Base-by-base conservation (phyloP, 2,888 invertebrate species). In the Dicyrtomina minuta region DNA sequence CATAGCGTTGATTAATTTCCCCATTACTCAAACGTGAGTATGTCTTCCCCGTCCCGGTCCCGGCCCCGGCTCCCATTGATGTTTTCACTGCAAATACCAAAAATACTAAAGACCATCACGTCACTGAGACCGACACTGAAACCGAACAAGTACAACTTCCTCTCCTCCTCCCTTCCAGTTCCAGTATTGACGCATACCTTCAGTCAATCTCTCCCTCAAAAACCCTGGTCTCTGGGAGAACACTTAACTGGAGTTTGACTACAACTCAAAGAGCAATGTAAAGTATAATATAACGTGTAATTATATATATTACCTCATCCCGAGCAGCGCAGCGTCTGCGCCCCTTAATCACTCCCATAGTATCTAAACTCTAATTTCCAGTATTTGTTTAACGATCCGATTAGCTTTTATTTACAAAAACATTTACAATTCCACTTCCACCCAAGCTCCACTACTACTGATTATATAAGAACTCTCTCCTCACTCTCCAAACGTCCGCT, bases 11-110 rank as follows among this genome's bases (percentile, higher is more conserved):
- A 76, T 75, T 78, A 76, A 78, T 78, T 74, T 78, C 78, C 59
- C 78, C 78, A 75, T 78, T 78, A 74, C 78, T 77, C 73, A 78
- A 71, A 74, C 78, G 77, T 61, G 76, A 77, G 75, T 76, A 77
- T 56, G 73, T 74, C 70, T 74, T 76, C 66, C 77, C 78, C 69
- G 72, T 72, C n/a, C n/a, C n/a, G n/a, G n/a, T n/a, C n/a, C n/a
- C n/a, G n/a, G n/a, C n/a, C n/a, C 33, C 33, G 33, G 33, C 33
- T 66, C 73, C 73, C 67, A 70, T 68, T 41, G 70, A 66, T 56
- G 68, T 59, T 73, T 74, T 73, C 68, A 71, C 74, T 74, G 71
- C 44, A 72, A 69, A 61, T 43, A 56, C n/a, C n/a, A 44, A 26
- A 59, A 26, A 59, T 43, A 66, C 49, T 26, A 65, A 51, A n/a